Conservation (phyloP, 35 echinoderm and acorn worm species). For the Lytechinus variegatus region DNA sequence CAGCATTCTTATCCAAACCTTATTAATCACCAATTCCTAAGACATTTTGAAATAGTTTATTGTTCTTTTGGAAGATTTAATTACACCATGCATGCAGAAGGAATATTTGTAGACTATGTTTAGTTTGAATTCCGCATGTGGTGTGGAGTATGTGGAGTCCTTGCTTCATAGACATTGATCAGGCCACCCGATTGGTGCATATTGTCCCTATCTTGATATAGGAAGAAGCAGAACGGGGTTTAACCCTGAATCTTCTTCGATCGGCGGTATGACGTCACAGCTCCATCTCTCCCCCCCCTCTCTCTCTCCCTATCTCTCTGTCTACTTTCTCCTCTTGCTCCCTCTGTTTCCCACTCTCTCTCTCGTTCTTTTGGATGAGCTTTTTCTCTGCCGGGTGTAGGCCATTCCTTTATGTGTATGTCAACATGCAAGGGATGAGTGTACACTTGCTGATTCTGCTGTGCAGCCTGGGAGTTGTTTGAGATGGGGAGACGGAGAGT, state of each 20-base stretch:
- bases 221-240: slow-evolving; percentile 1
- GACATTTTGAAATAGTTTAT: too few relatives aligned
- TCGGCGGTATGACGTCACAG: slow-evolving; percentile 29
- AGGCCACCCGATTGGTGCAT: background rate
- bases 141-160: too few relatives aligned
- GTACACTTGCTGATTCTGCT: background rate
- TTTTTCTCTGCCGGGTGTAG: background rate
- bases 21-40: too few relatives aligned
- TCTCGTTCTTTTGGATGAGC: background rate
- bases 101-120: too few relatives aligned
- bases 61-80: too few relatives aligned
- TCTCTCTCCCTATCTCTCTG: background rate
- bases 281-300: background rate
- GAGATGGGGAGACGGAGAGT: background rate
- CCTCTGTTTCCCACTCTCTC: background rate
- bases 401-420: background rate
- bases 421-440: background rate
- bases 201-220: background rate
- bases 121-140: too few relatives aligned
- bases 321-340: background rate
- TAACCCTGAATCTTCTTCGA: slow-evolving; percentile 34
- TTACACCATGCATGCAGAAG: too few relatives aligned
- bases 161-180: background rate
- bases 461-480: background rate
- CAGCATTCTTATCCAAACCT: too few relatives aligned